Base-by-base conservation (phyloP, 2,113 vertebrate species). In the Rhadina sibilatrix region DNA sequence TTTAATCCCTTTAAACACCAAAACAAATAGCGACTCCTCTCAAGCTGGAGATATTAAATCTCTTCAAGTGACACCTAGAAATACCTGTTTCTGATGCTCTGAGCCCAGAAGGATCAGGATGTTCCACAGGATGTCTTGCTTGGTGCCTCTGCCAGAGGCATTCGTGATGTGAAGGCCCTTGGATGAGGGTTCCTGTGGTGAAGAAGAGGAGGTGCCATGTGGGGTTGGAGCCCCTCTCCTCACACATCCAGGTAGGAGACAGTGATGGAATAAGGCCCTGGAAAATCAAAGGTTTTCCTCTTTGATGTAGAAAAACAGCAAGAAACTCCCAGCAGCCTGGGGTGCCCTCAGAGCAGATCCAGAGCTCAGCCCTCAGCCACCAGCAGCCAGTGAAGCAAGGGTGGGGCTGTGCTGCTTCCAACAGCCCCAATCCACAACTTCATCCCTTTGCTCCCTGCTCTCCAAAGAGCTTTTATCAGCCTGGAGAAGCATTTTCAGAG, bases 301-400 rank as follows among this genome's bases (percentile, higher is more conserved):
- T 57, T 21, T 5, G 3, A 1, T 12, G 13, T 13, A 25, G 79
- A 38, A 8, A 23, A 89, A 33, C 16, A 60, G 40, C 40, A 60
- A 64, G 49, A 66, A 80, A 49, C 6, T 44, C 10, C 40, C 81
- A 82, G 27, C 57, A 87, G 40, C 1, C 2, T 4, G 14, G 20
- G 57, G 17, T 44, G 8, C 28, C 28, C 35, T n/a, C 22, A 23
- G 4, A 57, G 66, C 85, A 77, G 50, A 9, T 17, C 28, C 68
- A 82, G 38, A 38, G 28, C 72, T 69, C 9, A 16, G 19, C 3
- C 20, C 33, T 47, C 50, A 53, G 20, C 40, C 64, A 13, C 1
- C 6, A 71, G 53, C 18, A 46, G 47, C 59, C 59, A 44, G 8
- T 0, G 6, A 14, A 69, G 37, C 83, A 27, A 3, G 0, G 0